phyloP scores from a whole-genome alignment of 2,797 vertebrate genomes.

The Lutjanus argentimaculatus region DNA sequence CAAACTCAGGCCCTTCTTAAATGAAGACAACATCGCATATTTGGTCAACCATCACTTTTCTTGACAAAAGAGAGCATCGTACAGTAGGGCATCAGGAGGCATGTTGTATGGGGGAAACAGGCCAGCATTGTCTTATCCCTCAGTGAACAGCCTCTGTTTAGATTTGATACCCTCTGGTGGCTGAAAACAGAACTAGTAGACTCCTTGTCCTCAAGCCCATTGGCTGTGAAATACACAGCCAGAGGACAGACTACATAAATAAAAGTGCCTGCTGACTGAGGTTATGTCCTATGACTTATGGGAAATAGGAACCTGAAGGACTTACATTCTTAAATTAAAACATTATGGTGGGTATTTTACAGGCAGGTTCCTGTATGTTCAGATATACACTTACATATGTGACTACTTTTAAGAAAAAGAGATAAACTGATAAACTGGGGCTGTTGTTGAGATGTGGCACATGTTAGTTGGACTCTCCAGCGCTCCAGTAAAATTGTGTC shows the following conservation, averaged over 20 bases:
- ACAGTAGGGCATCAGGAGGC: too few relatives aligned
- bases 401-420: not conserved
- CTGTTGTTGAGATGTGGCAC: not conserved
- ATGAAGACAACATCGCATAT: not conserved
- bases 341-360: not conserved
- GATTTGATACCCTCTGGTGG: constrained; percentile 33
- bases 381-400: not conserved
- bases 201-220: not conserved
- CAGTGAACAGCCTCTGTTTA: not conserved
- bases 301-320: too few relatives aligned
- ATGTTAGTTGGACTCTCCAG: not conserved
- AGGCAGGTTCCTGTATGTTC: not conserved
- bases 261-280: not conserved
- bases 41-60: not conserved
- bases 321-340: not conserved
- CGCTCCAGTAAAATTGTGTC: not conserved
- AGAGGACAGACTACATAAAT: too few relatives aligned
- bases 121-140: too few relatives aligned
- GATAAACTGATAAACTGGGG: not conserved
- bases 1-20: not conserved
- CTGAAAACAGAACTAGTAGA: not conserved
- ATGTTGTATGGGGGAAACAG: not conserved
- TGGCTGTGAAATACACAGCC: not conserved
- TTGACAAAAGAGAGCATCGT: not conserved
- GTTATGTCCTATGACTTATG: not conserved